Evolutionary conservation across 2,113 vertebrate genomes (phyloP), one percentile per base, ranked within the genome.

Genomic region (Sarotherodon lohbergeri): DNA sequence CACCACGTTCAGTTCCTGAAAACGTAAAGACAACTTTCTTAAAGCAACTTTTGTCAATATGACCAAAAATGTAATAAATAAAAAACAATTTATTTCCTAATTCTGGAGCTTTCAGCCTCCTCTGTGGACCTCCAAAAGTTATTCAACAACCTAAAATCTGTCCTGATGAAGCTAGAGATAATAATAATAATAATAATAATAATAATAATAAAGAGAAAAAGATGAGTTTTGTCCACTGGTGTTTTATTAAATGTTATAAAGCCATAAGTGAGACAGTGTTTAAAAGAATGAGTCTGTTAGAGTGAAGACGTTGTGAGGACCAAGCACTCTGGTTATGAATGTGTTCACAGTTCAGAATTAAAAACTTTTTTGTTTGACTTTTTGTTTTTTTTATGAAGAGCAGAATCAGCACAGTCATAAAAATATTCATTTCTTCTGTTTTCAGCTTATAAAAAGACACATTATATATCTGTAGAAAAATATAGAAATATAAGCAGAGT

Each of bases 401-500:
- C 9, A 76, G 71, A 88, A 29, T 54, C 19, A 29, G 27, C 34
- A 56, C 59, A 71, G 76, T 68, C n/a, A 82, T 80, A 90, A 86
- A 91, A 86, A 91, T 89, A 92, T 56, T 55, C 3, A 76, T 66
- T 50, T 50, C 43, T 76, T 80, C n/a, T 63, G 3, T 81, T 85
- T 84, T 63, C 89, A 93, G 61, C 36, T 34, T 90, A 82, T 91
- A 81, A 92, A 93, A 88, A 79, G 89, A 86, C 86, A 91, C 54
- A 82, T 86, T 88, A 91, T 32, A 86, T 85, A 94, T 92, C 84
- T 78, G 94, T 95, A 94, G 88, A 95, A 95, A 96, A 95, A 96
- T 95, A 96, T 89, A 95, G 46, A 94, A 89, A 93, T 90, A 89
- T 81, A 34, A 80, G 34, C 83, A 87, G 36, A 80, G 52, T 52